A percentile compares a stretch with the other conserved stretches of the same genome.
phyloP scores from a whole-genome alignment of 2,113 vertebrate genomes.

The Heptranchias perlo region DNA sequence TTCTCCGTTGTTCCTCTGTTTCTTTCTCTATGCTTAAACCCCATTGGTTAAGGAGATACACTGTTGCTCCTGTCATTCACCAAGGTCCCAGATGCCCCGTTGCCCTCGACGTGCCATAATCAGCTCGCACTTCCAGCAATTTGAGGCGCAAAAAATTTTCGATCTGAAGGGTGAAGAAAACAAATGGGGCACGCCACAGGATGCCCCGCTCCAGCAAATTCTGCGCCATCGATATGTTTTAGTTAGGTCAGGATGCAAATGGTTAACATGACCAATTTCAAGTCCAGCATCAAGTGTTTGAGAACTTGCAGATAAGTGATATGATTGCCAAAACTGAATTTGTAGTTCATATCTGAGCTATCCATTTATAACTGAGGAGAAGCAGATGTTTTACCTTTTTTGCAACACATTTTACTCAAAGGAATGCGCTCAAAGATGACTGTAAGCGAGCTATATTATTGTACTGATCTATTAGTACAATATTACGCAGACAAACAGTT shows the following conservation, averaged over 20 bases:
- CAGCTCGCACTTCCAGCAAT: not conserved
- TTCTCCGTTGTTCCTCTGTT: not conserved
- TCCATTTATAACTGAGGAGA: not conserved
- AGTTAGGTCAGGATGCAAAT: not conserved
- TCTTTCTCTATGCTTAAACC: not conserved
- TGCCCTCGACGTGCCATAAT: not conserved
- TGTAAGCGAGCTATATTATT: not conserved
- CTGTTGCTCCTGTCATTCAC: not conserved
- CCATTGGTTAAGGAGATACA: not conserved
- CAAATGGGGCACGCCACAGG: not conserved
- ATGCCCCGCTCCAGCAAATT: not conserved
- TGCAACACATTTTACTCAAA: not conserved
- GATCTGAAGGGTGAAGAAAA: not conserved
- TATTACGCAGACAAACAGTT: not conserved
- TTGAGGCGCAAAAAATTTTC: not conserved
- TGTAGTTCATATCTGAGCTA: not conserved
- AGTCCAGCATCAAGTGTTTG: not conserved
- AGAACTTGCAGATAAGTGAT: conserved; percentile 11
- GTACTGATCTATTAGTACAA: not conserved
- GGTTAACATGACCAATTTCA: not conserved
- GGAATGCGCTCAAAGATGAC: not conserved
- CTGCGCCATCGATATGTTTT: not conserved
- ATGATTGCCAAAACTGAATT: not conserved
- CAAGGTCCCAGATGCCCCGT: not conserved
- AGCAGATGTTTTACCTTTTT: conserved; percentile 13